Conservation (phyloP, 2,888 invertebrate species). For the Rhopalosiphum nymphaeae region DNA sequence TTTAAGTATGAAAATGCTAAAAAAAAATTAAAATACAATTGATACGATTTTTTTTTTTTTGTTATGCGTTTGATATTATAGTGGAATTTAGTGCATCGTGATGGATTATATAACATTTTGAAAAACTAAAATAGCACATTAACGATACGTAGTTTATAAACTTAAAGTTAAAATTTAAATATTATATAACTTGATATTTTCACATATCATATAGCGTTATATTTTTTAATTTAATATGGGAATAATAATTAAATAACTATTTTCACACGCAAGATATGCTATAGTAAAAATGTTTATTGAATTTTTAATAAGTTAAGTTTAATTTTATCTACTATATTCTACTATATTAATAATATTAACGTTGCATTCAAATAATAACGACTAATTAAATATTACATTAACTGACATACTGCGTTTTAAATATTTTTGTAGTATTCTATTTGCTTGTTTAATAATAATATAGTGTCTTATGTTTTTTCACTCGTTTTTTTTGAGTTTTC, state of each 20-base stretch:
- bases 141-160: not conserved
- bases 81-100: not conserved
- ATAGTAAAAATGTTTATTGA: not conserved
- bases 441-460: not conserved
- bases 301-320: not conserved
- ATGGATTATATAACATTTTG: not conserved
- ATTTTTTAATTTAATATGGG: not conserved
- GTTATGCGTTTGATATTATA: not conserved
- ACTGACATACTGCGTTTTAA: not conserved
- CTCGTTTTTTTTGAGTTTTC: not conserved
- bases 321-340: not conserved
- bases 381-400: not conserved
- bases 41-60: not conserved
- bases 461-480: not conserved
- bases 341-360: not conserved
- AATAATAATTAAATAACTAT: not conserved
- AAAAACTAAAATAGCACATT: not conserved
- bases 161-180: not conserved
- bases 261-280: not conserved
- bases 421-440: not conserved
- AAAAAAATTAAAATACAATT: too few species aligned
- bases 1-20: not conserved
- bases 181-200: not conserved
- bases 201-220: not conserved
- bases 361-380: not conserved